Evolutionary conservation across 2,113 vertebrate species (phyloP).

Genomic region (Girardinichthys multiradiatus): DNA sequence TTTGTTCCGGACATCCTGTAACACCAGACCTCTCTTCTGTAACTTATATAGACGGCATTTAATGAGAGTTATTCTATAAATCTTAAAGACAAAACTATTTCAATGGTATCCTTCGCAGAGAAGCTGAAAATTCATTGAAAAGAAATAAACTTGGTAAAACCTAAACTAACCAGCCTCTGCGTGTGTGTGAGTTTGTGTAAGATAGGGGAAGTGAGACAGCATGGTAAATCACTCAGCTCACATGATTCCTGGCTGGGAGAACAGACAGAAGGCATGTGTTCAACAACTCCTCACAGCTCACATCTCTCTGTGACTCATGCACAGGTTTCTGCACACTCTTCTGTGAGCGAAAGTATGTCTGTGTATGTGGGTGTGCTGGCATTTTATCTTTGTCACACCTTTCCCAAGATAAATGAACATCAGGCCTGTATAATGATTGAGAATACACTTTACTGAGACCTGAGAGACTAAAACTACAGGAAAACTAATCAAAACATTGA

Average conservation of each 20-base stretch:
- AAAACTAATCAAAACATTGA: neutral
- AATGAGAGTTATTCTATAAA: neutral
- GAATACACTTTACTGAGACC: neutral
- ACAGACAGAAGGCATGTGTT: conserved; percentile 57
- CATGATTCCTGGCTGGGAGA: conserved; percentile 61
- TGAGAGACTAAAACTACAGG: neutral
- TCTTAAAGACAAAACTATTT: neutral
- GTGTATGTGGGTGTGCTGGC: neutral
- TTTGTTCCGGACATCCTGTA: neutral
- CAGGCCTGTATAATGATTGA: neutral
- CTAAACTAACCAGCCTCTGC: neutral
- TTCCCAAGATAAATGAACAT: conserved; percentile 24
- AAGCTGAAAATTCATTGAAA: neutral
- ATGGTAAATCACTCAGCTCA: conserved; percentile 52
- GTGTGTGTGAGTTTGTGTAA: neutral
- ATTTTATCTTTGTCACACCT: conserved; percentile 26
- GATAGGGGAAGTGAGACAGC: conserved; percentile 56
- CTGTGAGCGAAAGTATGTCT: neutral
- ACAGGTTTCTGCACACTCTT: neutral
- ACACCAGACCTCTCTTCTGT: neutral
- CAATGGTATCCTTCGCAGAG: neutral
- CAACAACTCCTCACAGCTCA: conserved; percentile 19
- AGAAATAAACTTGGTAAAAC: neutral
- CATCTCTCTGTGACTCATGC: conserved; percentile 23
- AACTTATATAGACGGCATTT: neutral